Conservation (phyloP, 1,140 invertebrate genomes). For the Neotoxoptera formosana region DNA sequence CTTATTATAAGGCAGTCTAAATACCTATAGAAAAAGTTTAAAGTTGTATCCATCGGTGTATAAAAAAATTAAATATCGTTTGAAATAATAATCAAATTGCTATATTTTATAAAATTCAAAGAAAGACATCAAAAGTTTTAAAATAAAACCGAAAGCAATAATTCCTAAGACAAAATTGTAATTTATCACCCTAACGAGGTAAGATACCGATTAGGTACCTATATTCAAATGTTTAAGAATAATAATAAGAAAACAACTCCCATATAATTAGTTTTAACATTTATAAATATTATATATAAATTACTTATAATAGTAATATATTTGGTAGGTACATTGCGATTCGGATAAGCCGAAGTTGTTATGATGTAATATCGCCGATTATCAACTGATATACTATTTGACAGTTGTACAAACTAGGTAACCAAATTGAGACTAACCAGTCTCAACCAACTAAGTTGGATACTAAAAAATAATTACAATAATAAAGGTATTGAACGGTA, state of each 20-base stretch:
- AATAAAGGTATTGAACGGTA: background rate
- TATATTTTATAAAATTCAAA: background rate
- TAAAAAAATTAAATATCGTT: background rate
- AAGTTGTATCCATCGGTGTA: background rate
- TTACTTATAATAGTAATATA: background rate
- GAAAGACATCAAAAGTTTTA: background rate
- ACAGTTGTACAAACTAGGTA: background rate
- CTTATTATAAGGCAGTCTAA: background rate
- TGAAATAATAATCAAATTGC: background rate
- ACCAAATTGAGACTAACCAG: background rate
- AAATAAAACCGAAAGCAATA: background rate
- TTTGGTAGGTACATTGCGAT: too few species aligned
- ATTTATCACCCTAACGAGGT: background rate
- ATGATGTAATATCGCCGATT: background rate
- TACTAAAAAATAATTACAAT: background rate
- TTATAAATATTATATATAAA: too few species aligned
- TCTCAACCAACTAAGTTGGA: background rate
- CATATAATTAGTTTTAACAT: too few species aligned
- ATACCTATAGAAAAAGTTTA: background rate
- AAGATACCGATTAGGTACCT: background rate
- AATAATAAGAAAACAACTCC: too few species aligned
- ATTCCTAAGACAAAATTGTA: background rate
- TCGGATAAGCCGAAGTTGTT: background rate
- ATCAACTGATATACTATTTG: background rate
- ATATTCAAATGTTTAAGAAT: background rate